phyloP scores from a whole-genome alignment of 53 echinoderm and acorn worm species.

The Patiria pectinifera region DNA sequence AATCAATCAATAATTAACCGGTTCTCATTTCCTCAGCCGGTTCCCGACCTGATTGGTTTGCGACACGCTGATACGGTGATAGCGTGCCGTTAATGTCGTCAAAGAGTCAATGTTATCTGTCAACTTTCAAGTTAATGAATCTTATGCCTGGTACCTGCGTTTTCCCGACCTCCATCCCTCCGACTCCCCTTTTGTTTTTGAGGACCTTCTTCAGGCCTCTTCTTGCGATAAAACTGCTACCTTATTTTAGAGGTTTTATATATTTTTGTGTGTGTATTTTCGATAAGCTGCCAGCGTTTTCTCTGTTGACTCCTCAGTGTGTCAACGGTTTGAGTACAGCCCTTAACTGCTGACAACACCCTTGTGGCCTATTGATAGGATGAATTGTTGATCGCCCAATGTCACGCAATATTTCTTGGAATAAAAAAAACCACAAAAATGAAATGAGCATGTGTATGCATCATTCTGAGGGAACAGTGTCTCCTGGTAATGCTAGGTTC shows the following conservation, averaged over 20 bases:
- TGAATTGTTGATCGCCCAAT: conserved; percentile 12
- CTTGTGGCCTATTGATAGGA: not conserved
- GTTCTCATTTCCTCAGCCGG: conserved; percentile 46
- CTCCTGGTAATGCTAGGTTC: too few species aligned
- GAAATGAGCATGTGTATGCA: not conserved
- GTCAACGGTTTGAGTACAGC: conserved; percentile 1
- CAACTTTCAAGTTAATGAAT: conserved; percentile 11
- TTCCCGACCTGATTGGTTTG: conserved; percentile 17
- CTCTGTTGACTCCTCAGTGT: not conserved
- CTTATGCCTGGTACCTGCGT: not conserved
- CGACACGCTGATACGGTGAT: conserved; percentile 20
- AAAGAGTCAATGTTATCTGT: conserved; percentile 43
- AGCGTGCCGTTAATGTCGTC: not conserved
- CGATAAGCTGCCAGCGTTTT: not conserved
- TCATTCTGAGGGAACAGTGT: too few species aligned
- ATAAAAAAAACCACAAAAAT: not conserved
- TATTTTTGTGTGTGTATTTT: too few species aligned
- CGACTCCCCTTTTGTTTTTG: not conserved
- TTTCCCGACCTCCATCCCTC: not conserved
- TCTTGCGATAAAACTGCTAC: not conserved
- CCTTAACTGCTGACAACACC: not conserved
- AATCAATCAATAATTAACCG: conserved; percentile 60
- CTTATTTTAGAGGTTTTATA: not conserved
- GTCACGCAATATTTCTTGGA: not conserved
- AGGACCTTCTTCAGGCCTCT: not conserved